Evolutionary conservation across 1,140 invertebrate species (phyloP), one percentile per base, ranked within the genome.

Genomic region (Diorhabda elongata): DNA sequence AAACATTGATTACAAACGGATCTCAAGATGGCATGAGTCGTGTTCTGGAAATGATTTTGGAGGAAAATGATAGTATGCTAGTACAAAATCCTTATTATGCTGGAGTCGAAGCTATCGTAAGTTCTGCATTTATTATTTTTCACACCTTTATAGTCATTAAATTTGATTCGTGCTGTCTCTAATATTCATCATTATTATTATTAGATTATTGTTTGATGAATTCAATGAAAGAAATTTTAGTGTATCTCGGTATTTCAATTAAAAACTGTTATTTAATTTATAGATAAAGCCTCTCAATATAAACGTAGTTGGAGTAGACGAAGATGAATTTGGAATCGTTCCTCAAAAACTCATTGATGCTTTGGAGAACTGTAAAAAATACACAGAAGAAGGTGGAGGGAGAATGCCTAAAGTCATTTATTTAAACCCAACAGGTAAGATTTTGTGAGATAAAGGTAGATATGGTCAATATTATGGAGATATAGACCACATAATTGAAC

Each of bases 11-110:
- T 7, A 91, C 90, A 2, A 85, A 86, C 69, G 92, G 92, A 7
- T 86, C 88, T 62, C 91, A 92, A 80, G 91, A 92, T 82, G 91
- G 89, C 7, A 85, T 93, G 68, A 90, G 89, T 79, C 90, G 91
- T 81, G 84, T 86, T 65, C 80, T 91, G 3, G 89, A 92, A 71
- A 85, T 91, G 80, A 82, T 89, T 60, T 75, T 91, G 66, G 82
- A 86, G 57, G 84, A 84, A n/a, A 89, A 88, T 2, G 90, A 92
- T 77, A 82, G 88, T 4, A 81, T 93, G 9, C 75, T 93, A n/a
- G 83, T 91, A 7, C 89, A 87, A 64, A 85, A 88, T 79, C 90
- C 87, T 8, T 79, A 87, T 11, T 94, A 93, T 76, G 85, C 90
- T 3, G 91, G 91, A 47, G 84, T 86, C 4, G 84, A 88, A 74